Conservation (phyloP, 2,113 vertebrate genomes). For the Pteruthius melanotis region DNA sequence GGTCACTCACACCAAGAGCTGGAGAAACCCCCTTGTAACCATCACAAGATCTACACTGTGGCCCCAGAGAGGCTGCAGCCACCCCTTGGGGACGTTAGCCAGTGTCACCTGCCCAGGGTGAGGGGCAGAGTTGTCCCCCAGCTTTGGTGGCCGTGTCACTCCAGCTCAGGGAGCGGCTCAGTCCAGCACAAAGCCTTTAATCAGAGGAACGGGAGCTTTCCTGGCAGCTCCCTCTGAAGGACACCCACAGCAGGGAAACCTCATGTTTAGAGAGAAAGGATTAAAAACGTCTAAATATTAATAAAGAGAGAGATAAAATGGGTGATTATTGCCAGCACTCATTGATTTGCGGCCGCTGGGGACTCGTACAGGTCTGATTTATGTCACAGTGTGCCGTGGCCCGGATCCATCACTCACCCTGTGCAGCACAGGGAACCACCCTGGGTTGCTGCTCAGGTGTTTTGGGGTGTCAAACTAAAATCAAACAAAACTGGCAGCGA, state of each 20-base stretch:
- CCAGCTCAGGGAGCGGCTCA: not conserved
- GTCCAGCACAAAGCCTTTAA: not conserved
- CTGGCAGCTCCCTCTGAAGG: not conserved
- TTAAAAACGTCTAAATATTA: not conserved
- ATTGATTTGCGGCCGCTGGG: not conserved
- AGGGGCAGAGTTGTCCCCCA: not conserved
- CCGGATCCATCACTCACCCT: not conserved
- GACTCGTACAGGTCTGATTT: not conserved
- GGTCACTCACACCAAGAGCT: not conserved
- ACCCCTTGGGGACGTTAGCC: rapidly evolving
- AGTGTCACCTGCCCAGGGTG: rapidly evolving
- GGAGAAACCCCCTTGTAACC: not conserved
- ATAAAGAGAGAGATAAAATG: slow-evolving; percentile 4
- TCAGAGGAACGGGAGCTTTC: not conserved
- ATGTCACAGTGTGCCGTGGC: not conserved
- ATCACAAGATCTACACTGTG: rapidly evolving
- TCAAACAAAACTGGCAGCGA: not conserved
- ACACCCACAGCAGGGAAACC: not conserved
- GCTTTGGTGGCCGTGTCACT: not conserved
- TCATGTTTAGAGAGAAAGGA: not conserved
- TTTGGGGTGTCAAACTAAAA: not conserved
- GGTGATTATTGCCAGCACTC: not conserved
- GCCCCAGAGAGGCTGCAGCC: not conserved
- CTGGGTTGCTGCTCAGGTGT: not conserved
- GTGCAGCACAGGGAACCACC: not conserved